Evolutionary conservation across 2,888 invertebrate genomes (phyloP), one percentile per base, ranked within the genome.

Genomic region (Synergus gifuensis): DNA sequence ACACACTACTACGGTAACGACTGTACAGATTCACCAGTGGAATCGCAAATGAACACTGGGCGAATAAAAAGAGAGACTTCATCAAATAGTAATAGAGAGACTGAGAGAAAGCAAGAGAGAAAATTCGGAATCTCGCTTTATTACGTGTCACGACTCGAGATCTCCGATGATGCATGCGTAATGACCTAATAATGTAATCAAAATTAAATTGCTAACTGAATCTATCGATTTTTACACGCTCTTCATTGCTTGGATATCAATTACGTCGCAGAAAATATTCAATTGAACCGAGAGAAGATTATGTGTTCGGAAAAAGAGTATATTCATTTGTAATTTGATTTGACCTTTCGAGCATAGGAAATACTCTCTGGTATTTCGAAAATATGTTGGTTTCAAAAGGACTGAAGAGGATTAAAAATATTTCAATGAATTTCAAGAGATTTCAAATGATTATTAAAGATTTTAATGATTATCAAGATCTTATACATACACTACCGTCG

Each of bases 21-120:
- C 49, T 46, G 36, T 14, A 69, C 49, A 36, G 69, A 79, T 63
- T 40, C 69, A 62, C 69, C 28, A 46, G 42, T 76, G 64, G 73
- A 79, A 77, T 49, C 63, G 69, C 67, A 36, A 49, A 78, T 42
- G 36, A 58, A 77, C 54, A 77, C 16, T 40, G 28, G 76, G 44
- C 28, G 9, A 69, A n/a, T 42, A 46, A 5, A 11, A 49, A 78
- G 49, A 66, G 69, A 49, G 22, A 46, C 14, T 18, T 4, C 44
- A 22, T 46, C 49, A 54, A 54, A 60, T 60, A 60, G 22, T 11
- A 60, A 60, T 60, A 60, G 60, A 54, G 14, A 54, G 8, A 11
- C n/a, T 22, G 1, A 46, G 46, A 46, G 46, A 46, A 46, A 12
- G 46, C 16, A 16, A 16, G 16, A 54, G 22, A 22, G 22, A 60